Conservation (phyloP, 2,888 invertebrate genomes). For the Oeneis ivallda region DNA sequence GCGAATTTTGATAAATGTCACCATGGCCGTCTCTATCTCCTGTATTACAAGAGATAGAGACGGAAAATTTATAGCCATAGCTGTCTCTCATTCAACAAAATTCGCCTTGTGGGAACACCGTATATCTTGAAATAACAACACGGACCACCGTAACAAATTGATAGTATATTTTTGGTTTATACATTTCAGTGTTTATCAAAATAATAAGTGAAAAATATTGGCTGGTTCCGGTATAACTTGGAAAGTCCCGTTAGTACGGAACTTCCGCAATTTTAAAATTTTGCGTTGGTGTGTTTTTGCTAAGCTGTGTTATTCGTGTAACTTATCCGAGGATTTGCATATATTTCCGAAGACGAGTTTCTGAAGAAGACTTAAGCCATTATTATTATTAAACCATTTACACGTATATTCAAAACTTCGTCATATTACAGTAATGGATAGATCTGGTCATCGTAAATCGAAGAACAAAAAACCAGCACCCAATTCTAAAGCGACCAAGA, state of each 20-base stretch:
- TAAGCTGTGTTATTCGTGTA: neutral
- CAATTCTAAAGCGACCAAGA: slow-evolving; percentile 63
- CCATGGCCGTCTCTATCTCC: too few relatives aligned
- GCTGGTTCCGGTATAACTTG: neutral
- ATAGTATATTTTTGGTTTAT: neutral
- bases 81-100: too few relatives aligned
- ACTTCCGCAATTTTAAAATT: neutral
- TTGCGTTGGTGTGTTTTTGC: neutral
- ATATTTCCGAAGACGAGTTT: neutral
- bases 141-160: neutral
- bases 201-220: slow-evolving; percentile 18
- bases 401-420: neutral
- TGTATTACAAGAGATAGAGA: too few relatives aligned
- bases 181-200: slow-evolving; percentile 17
- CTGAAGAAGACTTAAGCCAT: neutral
- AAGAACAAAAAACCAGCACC: slow-evolving; percentile 62
- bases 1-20: too few relatives aligned
- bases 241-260: slow-evolving; percentile 39
- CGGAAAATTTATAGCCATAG: too few relatives aligned
- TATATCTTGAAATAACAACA: too few relatives aligned
- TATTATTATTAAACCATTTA: neutral
- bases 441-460: slow-evolving; percentile 55
- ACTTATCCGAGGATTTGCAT: neutral
- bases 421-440: slow-evolving; percentile 58
- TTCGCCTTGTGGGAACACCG: too few relatives aligned